Evolutionary conservation across 2,888 invertebrate genomes (phyloP).

Genomic region (Xestia sexstrigata): DNA sequence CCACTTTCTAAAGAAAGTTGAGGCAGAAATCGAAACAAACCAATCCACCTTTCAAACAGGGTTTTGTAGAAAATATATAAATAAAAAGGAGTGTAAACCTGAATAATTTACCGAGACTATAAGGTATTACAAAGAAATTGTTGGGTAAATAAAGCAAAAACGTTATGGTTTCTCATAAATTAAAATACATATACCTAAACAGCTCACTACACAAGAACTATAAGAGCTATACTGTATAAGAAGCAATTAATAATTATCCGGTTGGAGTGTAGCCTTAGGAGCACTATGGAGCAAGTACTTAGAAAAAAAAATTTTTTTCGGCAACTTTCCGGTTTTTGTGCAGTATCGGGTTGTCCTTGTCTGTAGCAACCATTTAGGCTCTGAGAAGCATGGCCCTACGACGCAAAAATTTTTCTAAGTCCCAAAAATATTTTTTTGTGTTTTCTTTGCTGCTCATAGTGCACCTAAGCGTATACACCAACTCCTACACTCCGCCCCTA

Average conservation of each 20-base stretch:
- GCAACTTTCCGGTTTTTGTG: too few relatives aligned
- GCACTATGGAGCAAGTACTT: too few relatives aligned
- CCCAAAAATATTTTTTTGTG: too few relatives aligned
- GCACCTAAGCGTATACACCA: too few relatives aligned
- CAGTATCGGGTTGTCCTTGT: too few relatives aligned
- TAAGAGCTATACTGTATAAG: background rate
- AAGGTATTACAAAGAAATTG: background rate
- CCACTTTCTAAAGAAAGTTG: constrained; percentile 32
- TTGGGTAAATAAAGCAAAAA: background rate
- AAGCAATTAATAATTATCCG: background rate
- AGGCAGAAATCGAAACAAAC: constrained; percentile 10
- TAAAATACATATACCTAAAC: background rate
- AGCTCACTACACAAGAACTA: background rate
- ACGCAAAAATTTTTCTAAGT: too few relatives aligned
- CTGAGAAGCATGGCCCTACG: too few relatives aligned
- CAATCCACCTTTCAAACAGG: background rate
- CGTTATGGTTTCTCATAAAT: background rate
- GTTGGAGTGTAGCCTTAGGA: too few relatives aligned
- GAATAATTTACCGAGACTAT: background rate
- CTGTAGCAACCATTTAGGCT: too few relatives aligned
- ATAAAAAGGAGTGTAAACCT: background rate
- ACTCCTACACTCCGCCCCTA: too few relatives aligned
- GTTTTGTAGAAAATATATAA: background rate
- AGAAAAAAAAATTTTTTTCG: too few relatives aligned
- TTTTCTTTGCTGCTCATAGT: too few relatives aligned